Base-by-base conservation (phyloP, 2,113 vertebrate species). In the Coturnix japonica region DNA sequence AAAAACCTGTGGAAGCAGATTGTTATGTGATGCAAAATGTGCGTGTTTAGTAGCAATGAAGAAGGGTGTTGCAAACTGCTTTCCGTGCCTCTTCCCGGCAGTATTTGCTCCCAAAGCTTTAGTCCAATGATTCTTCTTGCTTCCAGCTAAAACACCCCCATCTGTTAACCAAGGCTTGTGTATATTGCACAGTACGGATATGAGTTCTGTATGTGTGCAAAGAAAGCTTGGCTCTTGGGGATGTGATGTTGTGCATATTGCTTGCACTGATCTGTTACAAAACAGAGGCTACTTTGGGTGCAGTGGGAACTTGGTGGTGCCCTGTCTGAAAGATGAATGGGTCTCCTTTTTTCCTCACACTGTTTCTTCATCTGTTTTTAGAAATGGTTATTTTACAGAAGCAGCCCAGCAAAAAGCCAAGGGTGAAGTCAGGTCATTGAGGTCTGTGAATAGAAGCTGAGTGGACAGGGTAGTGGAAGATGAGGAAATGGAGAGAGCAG, bases 371-470 rank as follows among this genome's bases (percentile, higher is more conserved):
- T 73, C 92, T 22, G 59, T 92, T 95, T 82, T 82, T 84, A 94
- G 94, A 63, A 86, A 53, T 2, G 16, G 53, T 70, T 57, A 9
- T 83, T 79, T 95, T 95, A 86, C 79, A 92, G 81, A 86, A 85
- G 65, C 41, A 67, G 67, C 23, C 66, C 41, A 81, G 86, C 47
- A 41, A 71, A 90, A 91, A 94, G 66, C 13, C 80, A 91, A 43
- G 91, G 92, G 83, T 93, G 89, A 93, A 72, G 49, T 65, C 7
- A 7, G 91, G 93, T 87, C 91, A 61, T 6, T 4, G 80, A 81
- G 72, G 66, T 51, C 83, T 63, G 26, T 13, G 90, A 77, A 31
- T 23, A 66, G 35, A 80, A 12, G 28, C 60, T 64, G 2, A 5
- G 25, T 47, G 12, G 53, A 44, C 31, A 49, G 86, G 49, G 28